These are phyloP conservation scores for Drosophila hydei DNA, from an alignment of 1,140 invertebrate species.

Conservation along the genomic window DNA sequence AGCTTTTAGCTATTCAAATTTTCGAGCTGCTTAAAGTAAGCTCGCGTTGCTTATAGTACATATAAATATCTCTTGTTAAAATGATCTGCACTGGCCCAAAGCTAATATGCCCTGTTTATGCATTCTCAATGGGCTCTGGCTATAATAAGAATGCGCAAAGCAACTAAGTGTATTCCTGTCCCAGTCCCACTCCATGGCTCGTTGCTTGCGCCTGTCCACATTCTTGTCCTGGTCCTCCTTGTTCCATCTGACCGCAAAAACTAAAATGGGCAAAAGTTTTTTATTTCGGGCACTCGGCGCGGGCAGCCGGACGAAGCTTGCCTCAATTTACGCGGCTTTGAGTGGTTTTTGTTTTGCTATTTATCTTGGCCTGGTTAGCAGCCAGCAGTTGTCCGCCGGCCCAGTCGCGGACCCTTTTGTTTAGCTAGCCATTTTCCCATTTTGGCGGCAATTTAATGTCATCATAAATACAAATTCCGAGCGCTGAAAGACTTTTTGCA, in stretches of 20 bases:
- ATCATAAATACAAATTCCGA: slow-evolving; percentile 79
- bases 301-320: background rate
- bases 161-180: slow-evolving; percentile 57
- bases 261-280: slow-evolving; percentile 37
- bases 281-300: background rate
- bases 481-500: slow-evolving; percentile 57
- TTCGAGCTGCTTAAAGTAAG: too few species aligned
- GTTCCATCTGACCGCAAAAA: slow-evolving; percentile 41
- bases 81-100: too few species aligned
- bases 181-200: background rate
- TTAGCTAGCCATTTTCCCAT: slow-evolving; percentile 17
- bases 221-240: too few species aligned
- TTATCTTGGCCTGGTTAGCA: slow-evolving; percentile 72
- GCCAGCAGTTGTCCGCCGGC: slow-evolving; percentile 20
- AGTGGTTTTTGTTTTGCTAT: slow-evolving; percentile 79
- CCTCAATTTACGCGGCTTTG: slow-evolving; percentile 73
- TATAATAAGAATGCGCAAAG: slow-evolving; percentile 41
- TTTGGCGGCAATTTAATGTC: slow-evolving; percentile 75
- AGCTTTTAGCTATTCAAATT: too few species aligned
- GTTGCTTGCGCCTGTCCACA: background rate
- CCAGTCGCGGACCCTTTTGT: slow-evolving; percentile 12
- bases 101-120: background rate
- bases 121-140: background rate
- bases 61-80: too few species aligned
- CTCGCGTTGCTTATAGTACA: too few species aligned